Percentiles rank a stretch among this genome's conserved stretches.
phyloP scores from a whole-genome alignment of 2,113 vertebrate species.

The Camelus dromedarius region DNA sequence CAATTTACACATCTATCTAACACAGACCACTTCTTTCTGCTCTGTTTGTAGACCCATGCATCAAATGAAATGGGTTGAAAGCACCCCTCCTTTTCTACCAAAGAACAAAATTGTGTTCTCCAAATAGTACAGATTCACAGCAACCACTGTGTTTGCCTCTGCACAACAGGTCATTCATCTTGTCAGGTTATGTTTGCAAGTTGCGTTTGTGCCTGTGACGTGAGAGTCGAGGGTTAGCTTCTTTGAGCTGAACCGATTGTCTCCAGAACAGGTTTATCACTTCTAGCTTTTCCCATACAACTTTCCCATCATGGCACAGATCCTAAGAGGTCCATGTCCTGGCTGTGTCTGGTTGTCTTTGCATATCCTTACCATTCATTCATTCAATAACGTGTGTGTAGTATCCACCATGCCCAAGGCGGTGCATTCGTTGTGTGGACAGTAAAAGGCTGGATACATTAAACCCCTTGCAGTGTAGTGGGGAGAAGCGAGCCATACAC shows the following conservation, averaged over 20 bases:
- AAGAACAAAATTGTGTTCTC: neutral
- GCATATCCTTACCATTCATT: neutral
- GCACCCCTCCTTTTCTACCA: neutral
- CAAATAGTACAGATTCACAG: neutral
- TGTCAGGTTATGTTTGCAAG: neutral
- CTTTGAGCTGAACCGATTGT: neutral
- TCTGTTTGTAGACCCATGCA: neutral
- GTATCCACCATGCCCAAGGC: neutral
- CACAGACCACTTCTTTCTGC: neutral
- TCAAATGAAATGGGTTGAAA: neutral
- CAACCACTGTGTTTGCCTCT: neutral
- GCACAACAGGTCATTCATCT: neutral
- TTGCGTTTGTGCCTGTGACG: neutral
- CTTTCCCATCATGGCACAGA: neutral
- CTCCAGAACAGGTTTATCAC: neutral
- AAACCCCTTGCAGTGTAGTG: neutral
- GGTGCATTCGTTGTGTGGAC: neutral
- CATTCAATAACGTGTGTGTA: neutral
- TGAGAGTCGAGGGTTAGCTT: neutral
- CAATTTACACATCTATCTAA: neutral
- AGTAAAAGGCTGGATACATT: neutral
- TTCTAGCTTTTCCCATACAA: neutral
- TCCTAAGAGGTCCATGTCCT: neutral
- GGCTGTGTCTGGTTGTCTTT: constrained; percentile 6
- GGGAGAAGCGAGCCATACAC: neutral